Evolutionary conservation across 2,113 vertebrate species (phyloP), one percentile per base, ranked within the genome.

Genomic region (Ochotona curzoniae): DNA sequence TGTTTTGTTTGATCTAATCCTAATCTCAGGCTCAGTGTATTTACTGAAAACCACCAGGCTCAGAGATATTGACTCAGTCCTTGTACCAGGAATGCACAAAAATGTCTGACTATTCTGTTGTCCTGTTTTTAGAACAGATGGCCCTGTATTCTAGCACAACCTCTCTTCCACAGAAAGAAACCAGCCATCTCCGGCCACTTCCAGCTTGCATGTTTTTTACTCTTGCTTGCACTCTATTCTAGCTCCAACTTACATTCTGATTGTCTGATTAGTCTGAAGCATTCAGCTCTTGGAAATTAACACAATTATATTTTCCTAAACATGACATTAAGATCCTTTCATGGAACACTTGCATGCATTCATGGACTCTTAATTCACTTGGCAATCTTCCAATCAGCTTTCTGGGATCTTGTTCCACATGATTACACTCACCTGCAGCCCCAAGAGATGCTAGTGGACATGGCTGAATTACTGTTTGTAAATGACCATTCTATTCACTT

Each of bases 1-100:
- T 70, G 32, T 35, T 83, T 94, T 63, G 6, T 92, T 90, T 87
- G 64, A 69, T 66, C 4, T 82, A 78, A 82, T 23, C 85, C 69
- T 92, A 74, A 70, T n/a, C 9, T 11, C 13, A 81, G 23, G 12
- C 57, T 75, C 1, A 35, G 49, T 2, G 9, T n/a, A 79, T 47
- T 88, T 69, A 78, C 30, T 30, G 8, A 67, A 23, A 47, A 91
- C 28, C 20, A 66, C 63, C 82, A 71, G 13, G 44, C 32, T 54
- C 63, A 35, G 51, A 93, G 44, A 70, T 44, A 32, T 32, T 8
- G 13, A 11, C 28, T 86, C n/a, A 87, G 17, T 57, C 20, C 2
- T 76, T 30, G 0, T n/a, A 18, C 35, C 83, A 87, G 21, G n/a
- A 54, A 89, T 38, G 15, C 5, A 57, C 10, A 54, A 67, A 83